Evolutionary conservation across 2,888 invertebrate species (phyloP), one percentile per base, ranked within the genome.

Genomic region (Cephus nigrinus): DNA sequence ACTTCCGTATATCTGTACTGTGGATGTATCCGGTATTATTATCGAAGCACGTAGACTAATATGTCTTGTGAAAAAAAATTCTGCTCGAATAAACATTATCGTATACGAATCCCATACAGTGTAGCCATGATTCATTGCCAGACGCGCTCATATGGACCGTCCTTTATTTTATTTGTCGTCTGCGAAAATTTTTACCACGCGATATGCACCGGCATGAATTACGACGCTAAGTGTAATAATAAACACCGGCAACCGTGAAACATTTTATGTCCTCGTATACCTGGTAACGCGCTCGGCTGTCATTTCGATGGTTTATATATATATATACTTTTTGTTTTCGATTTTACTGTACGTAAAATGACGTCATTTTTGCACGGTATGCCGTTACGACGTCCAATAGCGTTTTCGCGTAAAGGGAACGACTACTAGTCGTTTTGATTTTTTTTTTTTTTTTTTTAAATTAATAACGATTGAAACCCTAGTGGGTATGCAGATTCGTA

Each of bases 171-270:
- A 71, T 71, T 71, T 71, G 71, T 71, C 71, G 33, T 15, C 12
- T 23, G 33, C 32, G 71, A 33, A 74, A 74, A 32, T 5, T 35
- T 35, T 23, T 35, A 35, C 35, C 74, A 33, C 34, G n/a, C 12
- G 74, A 36, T 74, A 74, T 23, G 35, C 74, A 33, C 35, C 23
- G 23, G 15, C 15, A 35, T 74, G 74, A 74, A 74, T 74, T 74
- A 74, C 74, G 35, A 33, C 35, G 74, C 74, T 74, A 74, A 74
- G 74, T 74, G 74, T 74, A 74, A 74, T 74, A 74, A 74, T 74
- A 74, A 74, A 74, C 74, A 74, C 74, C 74, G 74, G 74, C 35
- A 30, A 74, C 23, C 74, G 34, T 74, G 74, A 35, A 35, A 74
- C 74, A 74, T 74, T 74, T 74, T 74, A 74, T 74, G 74, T 11